Base-by-base conservation (phyloP, 2,888 invertebrate species). In the Euproctis similis region DNA sequence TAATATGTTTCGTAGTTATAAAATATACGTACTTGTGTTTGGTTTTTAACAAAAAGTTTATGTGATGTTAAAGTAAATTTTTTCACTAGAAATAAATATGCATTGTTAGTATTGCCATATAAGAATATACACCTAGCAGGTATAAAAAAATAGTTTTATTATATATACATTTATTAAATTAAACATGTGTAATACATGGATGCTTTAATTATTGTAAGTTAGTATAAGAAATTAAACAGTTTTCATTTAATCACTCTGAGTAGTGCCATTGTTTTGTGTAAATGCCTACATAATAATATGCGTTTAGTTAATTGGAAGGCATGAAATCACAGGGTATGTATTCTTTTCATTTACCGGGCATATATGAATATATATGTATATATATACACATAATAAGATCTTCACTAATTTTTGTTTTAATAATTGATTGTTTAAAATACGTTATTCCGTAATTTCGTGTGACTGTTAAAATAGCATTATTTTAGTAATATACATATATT, bases 121-220 rank as follows among this genome's bases (percentile, higher is more conserved):
- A 51, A 53, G 46, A 50, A 46, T 46, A 48, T 50, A 55, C 53
- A 58, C 31, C 30, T 51, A 50, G 48, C 40, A 20, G 19, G 28
- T 49, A 51, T 40, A 45, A 47, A n/a, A n/a, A 41, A 42, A 34
- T 46, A 53, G 46, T 44, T 52, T 52, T 51, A 48, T 32, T 33
- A 30, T 46, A 48, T 45, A 41, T 39, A 39, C 42, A 28, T 22
- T 16, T 56, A 39, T 42, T 38, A 42, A 42, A 51, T 46, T 57
- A 54, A 61, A 61, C 61, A 60, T 69, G 71, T 74, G 63, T 52
- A 47, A 36, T 42, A 78, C 71, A 70, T 62, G 65, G 58, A 78
- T 74, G 82, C 82, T 84, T 84, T 84, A 84, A 84, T 71, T 82
- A 84, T 62, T 67, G 42, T 81, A 82, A 82, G 80, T 71, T 76